Base-by-base conservation (phyloP, 2,797 vertebrate species). In the Ctenopoma multispine region DNA sequence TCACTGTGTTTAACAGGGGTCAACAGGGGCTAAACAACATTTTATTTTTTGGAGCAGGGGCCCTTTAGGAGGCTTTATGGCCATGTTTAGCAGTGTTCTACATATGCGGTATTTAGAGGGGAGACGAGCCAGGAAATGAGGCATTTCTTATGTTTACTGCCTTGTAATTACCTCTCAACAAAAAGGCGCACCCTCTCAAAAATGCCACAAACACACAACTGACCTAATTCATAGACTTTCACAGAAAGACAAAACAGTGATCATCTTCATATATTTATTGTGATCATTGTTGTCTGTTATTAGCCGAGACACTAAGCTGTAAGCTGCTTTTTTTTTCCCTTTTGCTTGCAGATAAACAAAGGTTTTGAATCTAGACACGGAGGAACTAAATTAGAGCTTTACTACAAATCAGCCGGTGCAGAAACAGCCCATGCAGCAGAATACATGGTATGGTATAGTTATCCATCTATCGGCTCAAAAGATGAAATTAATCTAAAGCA, bases 121-220 rank as follows among this genome's bases (percentile, higher is more conserved):
- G 38, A 18, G 64, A 34, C 8, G 3, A 15, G 60, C 55, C 70
- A 78, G 89, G 82, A 91, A 90, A 80, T 59, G 81, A 85, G 76
- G 71, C 78, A 83, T 89, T 83, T 36, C 75, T 84, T 79, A 40
- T 7, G 51, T 77, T 78, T 40, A 38, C 73, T 47, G 77, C 79
- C 81, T 84, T 83, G 84, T 92, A 88, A 92, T 92, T 90, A 91
- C 38, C 78, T 38, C 47, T 72, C 20, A 17, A 83, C 72, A 80
- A 85, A 87, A 70, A 79, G 78, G 49, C 85, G 21, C 86, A 63
- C 86, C 87, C 86, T 83, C 57, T 21, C n/a, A 58, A 53, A 68
- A 69, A 80, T 6, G 12, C 72, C 69, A 69, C 51, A 77, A 51
- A 77, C 46, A 41, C 40, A 76, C 27, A 10, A 24, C 54, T 9